Conservation (phyloP, 2,888 invertebrate genomes). For the Aphodius sticticus region DNA sequence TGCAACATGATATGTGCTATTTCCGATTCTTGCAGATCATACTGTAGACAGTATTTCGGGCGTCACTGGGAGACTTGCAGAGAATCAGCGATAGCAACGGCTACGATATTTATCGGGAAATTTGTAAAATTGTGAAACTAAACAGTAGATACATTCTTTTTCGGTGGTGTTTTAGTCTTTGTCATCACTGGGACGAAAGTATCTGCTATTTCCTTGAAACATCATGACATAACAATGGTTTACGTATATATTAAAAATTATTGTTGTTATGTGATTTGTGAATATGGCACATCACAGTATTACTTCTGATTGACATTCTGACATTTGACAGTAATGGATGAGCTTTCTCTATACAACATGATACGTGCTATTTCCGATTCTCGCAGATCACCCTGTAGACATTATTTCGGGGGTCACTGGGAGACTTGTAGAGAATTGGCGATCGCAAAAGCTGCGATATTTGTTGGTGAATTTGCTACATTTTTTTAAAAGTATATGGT, state of each 20-base stretch:
- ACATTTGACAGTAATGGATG: too few species aligned
- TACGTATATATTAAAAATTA: background rate
- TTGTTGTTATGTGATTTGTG: too few species aligned
- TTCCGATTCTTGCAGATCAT: background rate
- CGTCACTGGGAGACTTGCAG: background rate
- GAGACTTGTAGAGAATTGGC: background rate
- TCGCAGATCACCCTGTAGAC: background rate
- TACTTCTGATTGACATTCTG: too few species aligned
- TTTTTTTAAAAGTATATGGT: background rate
- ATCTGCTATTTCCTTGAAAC: conserved; percentile 39
- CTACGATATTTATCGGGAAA: background rate
- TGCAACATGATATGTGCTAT: background rate
- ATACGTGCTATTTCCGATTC: background rate
- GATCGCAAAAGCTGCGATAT: background rate
- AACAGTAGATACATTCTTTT: conserved; percentile 44
- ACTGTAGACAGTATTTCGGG: background rate
- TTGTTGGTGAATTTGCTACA: background rate
- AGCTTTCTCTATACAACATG: background rate
- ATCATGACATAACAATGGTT: background rate
- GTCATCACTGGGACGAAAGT: conserved; percentile 55
- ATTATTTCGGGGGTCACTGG: background rate
- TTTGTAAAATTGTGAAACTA: background rate
- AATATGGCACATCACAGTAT: too few species aligned
- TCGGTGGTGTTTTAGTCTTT: conserved; percentile 42
- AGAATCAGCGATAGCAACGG: background rate